Base-by-base conservation (phyloP, 2,797 vertebrate species). In the Monodelphis domestica region DNA sequence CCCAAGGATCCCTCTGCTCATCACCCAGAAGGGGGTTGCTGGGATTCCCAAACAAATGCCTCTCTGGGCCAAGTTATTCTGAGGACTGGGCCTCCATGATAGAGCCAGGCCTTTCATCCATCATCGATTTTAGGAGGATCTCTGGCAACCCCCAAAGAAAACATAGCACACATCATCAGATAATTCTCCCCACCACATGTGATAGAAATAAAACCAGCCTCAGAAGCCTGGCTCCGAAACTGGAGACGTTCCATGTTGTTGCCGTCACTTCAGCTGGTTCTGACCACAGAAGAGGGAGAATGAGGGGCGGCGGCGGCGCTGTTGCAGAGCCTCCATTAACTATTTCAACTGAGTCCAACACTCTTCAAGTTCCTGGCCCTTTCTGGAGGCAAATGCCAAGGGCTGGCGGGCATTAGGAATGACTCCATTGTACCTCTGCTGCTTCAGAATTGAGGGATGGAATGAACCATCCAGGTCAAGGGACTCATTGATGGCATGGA, bases 171-270 rank as follows among this genome's bases (percentile, higher is more conserved):
- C 95, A 96, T 95, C 91, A 87, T 89, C 95, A 90, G 96, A 96
- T 95, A 93, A 91, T 94, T 96, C 92, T 97, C 90, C 78, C 54
- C 52, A 94, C 92, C 93, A 93, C 97, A 95, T 97, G 96, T 95
- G 96, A 97, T 96, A 97, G 91, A 97, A 97, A 98, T 97, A 98
- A 97, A 97, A 92, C 94, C 97, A 91, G 93, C 96, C 97, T 96
- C 95, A 95, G 97, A 96, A 97, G 97, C 94, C 94, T 98, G 97
- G 96, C 97, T 97, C 97, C 93, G 94, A 95, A 94, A 94, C 95
- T 53, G 93, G 97, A 98, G 97, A 95, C 96, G 96, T 91, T 95
- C 33, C 54, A 51, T 29, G 96, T 97, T 94, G 94, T 95, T 96
- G 91, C 95, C 95, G 93, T 96, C 70, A 94, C 95, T 97, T 97